Evolutionary conservation across 2,888 invertebrate genomes (phyloP).

Genomic region (Caenorhabditis becei): DNA sequence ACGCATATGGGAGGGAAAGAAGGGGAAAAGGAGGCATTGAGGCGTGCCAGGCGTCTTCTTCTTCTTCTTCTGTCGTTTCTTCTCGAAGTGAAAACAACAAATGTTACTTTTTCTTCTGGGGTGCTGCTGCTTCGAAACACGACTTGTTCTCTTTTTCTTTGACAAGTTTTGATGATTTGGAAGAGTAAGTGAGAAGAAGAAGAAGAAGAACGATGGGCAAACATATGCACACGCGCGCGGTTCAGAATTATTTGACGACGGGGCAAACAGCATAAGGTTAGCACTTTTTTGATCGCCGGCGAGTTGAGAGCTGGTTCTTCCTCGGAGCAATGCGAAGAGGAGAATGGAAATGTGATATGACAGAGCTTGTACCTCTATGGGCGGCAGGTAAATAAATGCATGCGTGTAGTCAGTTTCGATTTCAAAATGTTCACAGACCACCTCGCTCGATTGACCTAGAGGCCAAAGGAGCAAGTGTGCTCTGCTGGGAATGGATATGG

Average conservation of each 20-base stretch:
- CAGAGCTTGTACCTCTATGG: slow-evolving; percentile 50
- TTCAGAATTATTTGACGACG: slow-evolving; percentile 20
- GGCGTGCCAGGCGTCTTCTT: slow-evolving; percentile 53
- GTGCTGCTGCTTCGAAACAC: slow-evolving; percentile 17
- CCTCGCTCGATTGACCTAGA: slow-evolving; percentile 1
- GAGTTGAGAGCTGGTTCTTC: slow-evolving; percentile 37
- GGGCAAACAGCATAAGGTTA: slow-evolving; percentile 53
- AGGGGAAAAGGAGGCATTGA: slow-evolving; percentile 37
- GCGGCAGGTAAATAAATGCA: slow-evolving; percentile 49
- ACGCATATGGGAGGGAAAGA: slow-evolving; percentile 31
- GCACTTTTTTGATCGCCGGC: slow-evolving; percentile 33
- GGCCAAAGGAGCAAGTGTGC: slow-evolving; percentile 2
- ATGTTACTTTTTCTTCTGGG: slow-evolving; percentile 37
- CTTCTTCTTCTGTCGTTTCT: slow-evolving; percentile 28
- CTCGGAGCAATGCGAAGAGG: slow-evolving; percentile 16
- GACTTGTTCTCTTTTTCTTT: slow-evolving; percentile 26
- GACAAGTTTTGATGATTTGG: slow-evolving; percentile 16
- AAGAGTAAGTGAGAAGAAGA: slow-evolving; percentile 15
- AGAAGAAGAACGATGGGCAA: slow-evolving; percentile 13
- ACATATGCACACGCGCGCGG: slow-evolving; percentile 8
- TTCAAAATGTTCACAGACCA: slow-evolving; percentile 26
- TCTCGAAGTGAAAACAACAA: slow-evolving; percentile 51
- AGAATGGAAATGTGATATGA: slow-evolving; percentile 45
- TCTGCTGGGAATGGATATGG: neutral
- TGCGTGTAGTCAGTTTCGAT: slow-evolving; percentile 21